Base-by-base conservation (phyloP, 2,797 vertebrate genomes). In the Hapalemur alaotrensis region DNA sequence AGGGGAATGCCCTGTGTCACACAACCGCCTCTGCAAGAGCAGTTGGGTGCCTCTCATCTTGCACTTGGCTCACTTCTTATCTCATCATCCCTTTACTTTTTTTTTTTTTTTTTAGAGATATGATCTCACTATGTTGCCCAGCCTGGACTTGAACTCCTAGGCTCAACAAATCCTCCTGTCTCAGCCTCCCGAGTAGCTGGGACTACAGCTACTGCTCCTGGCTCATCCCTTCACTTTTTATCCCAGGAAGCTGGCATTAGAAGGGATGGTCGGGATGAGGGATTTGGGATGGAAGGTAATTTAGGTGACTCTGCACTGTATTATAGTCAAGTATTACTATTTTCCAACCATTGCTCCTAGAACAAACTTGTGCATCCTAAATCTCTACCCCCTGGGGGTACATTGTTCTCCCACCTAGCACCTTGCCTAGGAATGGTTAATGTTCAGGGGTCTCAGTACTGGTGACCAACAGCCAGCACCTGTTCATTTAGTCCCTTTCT, bases 141-240 rank as follows among this genome's bases (percentile, higher is more conserved):
- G 43, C 17, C 46, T 32, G 72, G 43, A 48, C 17, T 48, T 17
- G 9, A 75, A 48, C 46, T 75, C 18, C 30, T 20, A 46, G 72
- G 72, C 43, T 48, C 43, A 73, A 32, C 25, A 18, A 28, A 46
- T 73, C 72, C 43, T 75, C 43, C 72, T 22, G 6, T 22, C 50
- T 78, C 22, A 35, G n/a, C 48, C 75, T 54, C 50, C n/a, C 22
- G 2, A 78, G 22, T 78, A 52, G 50, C 50, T 78, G 50, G n/a
- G n/a, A 54, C 50, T 78, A 54, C n/a, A 54, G n/a, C 76, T n/a
- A 35, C 75, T 22, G 15, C 4, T 9, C n/a, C 12, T 7, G n/a
- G 7, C 22, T 54, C 22, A 54, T 92, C 57, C 11, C 38, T 83
- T 88, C 32, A n/a, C 25, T 89, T 88, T 69, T 91, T 63, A 87